phyloP scores from a whole-genome alignment of 2,797 vertebrate genomes.

The Discoglossus pictus region DNA sequence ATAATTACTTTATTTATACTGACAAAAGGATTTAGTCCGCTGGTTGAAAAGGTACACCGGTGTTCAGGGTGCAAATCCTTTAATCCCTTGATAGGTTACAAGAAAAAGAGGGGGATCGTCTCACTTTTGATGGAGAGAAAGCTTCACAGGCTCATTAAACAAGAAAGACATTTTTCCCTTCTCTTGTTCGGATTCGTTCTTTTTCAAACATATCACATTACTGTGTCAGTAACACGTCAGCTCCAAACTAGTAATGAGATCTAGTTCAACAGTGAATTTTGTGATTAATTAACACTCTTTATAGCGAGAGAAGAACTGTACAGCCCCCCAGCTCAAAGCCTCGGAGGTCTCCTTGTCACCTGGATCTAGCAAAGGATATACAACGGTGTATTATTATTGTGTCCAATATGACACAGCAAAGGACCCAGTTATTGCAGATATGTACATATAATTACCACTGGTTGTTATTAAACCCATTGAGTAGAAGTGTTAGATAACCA shows the following conservation, averaged over 20 bases:
- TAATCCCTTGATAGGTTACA: slow-evolving; percentile 34
- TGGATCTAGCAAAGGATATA: too few relatives aligned
- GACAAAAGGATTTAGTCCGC: not conserved
- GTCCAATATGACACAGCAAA: too few relatives aligned
- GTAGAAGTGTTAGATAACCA: too few relatives aligned
- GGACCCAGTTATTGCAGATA: too few relatives aligned
- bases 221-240: slow-evolving; percentile 27
- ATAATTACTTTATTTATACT: not conserved
- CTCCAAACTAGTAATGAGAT: not conserved
- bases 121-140: not conserved
- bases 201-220: slow-evolving; percentile 39
- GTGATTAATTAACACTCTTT: slow-evolving; percentile 34
- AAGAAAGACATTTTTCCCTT: slow-evolving; percentile 12
- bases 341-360: not conserved
- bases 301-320: not conserved
- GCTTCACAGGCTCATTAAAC: slow-evolving; percentile 15
- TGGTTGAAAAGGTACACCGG: not conserved
- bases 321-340: not conserved
- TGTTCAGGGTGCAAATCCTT: slow-evolving; percentile 4
- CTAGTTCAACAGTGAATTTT: not conserved
- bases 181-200: not conserved
- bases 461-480: too few relatives aligned
- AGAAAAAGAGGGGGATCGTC: slow-evolving; percentile 8
- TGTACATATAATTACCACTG: too few relatives aligned
- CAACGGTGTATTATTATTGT: too few relatives aligned